Evolutionary conservation across 2,797 vertebrate genomes (phyloP), one percentile per base, ranked within the genome.

Genomic region (Lerista edwardsae): DNA sequence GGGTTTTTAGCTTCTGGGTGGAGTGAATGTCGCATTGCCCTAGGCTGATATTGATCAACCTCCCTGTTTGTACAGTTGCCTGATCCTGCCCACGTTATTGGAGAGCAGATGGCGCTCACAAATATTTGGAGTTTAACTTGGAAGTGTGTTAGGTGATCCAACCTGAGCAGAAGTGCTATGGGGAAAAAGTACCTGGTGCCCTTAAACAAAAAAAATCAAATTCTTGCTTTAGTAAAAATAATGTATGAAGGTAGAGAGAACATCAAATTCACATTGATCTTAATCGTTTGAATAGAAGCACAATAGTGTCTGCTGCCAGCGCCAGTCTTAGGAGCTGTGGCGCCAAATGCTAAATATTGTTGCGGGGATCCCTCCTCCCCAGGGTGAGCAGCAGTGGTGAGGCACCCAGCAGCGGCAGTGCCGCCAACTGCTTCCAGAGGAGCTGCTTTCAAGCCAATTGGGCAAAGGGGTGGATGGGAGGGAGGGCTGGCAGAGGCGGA

Each of bases 101-200:
- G 57, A 87, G 29, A 74, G 79, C 74, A 47, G 9, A 71, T 8
- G 8, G 2, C 84, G 34, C 80, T 23, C 72, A 85, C 31, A 86
- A 68, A 34, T 44, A 3, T 27, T 82, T 65, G 15, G 34, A 51
- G 5, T 83, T 67, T 85, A 69, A 88, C 84, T 29, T n/a, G 41
- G 73, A 64, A 57, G 62, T 34, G 75, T 31, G 75, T 69, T 44
- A 71, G 71, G 74, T 7, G 89, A 51, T 17, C 69, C 73, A 23
- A 61, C 67, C 75, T 59, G 25, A 72, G 36, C 55, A 71, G n/a
- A 2, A 31, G 3, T 75, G 34, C 41, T 62, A 41, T 1, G 10
- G 87, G 61, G 17, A 87, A 88, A 83, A 85, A 71, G 2, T 57
- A 74, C 55, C 41, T 36, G 47, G 87, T 55, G 27, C 51, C 64